Percentiles rank a stretch among this genome's conserved stretches.
Conservation (phyloP, 2,113 vertebrate species). For the Eulemur macaco region DNA sequence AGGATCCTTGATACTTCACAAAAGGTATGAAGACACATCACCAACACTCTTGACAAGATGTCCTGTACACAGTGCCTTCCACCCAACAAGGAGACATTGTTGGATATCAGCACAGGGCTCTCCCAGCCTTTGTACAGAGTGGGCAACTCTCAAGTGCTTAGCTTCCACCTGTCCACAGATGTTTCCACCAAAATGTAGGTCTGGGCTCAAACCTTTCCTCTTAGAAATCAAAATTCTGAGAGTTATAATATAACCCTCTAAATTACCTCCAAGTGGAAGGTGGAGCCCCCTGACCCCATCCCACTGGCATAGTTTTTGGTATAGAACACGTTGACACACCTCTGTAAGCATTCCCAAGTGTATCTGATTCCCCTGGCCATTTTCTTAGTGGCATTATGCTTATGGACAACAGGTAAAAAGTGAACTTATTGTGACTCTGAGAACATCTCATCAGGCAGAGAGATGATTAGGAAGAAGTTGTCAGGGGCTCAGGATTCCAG, state of each 20-base stretch:
- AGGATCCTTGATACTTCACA: not conserved
- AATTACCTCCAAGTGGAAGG: too few relatives aligned
- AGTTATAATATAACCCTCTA: not conserved
- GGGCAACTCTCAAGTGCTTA: accelerated
- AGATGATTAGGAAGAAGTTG: not conserved
- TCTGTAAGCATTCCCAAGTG: not conserved
- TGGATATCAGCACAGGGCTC: not conserved
- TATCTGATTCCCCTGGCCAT: not conserved
- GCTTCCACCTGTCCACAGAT: not conserved
- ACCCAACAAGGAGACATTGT: too few relatives aligned
- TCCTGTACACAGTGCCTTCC: not conserved
- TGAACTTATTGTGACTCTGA: not conserved
- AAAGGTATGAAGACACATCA: not conserved
- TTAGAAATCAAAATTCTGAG: not conserved
- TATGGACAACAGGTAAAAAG: not conserved
- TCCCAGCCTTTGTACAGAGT: not conserved
- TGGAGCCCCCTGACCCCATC: accelerated
- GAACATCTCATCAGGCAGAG: not conserved
- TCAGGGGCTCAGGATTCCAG: not conserved
- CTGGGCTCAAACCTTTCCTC: not conserved
- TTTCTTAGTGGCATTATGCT: accelerated
- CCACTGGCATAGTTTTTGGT: accelerated
- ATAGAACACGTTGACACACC: accelerated
- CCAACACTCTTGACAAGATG: too few relatives aligned
- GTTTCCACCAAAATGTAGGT: accelerated